Percentiles rank a stretch among this genome's conserved stretches.
Conservation (phyloP, 1,140 invertebrate genomes). For the Zaprionus kolodkinae region DNA sequence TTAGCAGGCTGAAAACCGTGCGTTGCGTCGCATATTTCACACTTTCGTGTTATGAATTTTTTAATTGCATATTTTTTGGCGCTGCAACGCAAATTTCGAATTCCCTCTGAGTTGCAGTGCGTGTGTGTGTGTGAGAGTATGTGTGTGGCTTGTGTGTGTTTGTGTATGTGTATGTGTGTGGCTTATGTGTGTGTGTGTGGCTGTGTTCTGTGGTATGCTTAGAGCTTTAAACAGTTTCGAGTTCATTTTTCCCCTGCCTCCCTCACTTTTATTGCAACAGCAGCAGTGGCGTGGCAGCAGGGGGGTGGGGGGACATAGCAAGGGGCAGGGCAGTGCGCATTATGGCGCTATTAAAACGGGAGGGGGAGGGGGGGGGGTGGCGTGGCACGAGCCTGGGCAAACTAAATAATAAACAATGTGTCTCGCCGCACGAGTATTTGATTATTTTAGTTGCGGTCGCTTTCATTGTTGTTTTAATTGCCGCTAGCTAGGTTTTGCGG, state of each 20-base stretch:
- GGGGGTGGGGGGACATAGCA: no score
- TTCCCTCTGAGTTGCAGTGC: not conserved
- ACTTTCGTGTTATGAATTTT: slow-evolving; percentile 30
- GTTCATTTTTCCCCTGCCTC: slow-evolving; percentile 20
- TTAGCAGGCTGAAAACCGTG: not conserved
- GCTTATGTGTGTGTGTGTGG: not conserved
- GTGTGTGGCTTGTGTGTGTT: no score
- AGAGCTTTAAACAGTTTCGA: slow-evolving; percentile 33
- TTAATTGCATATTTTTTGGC: slow-evolving; percentile 17
- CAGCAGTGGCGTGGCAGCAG: no score
- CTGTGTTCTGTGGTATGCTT: slow-evolving; percentile 32
- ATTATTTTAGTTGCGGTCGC: slow-evolving; percentile 38
- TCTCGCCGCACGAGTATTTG: slow-evolving; percentile 23
- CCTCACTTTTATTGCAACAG: not conserved
- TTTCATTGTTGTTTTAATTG: slow-evolving; percentile 42
- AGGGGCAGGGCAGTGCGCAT: not conserved
- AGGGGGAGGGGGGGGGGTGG: not conserved
- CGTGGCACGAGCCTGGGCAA: not conserved
- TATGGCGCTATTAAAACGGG: not conserved
- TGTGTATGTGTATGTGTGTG: not conserved
- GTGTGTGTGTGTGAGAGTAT: not conserved
- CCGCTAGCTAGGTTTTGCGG: slow-evolving; percentile 8
- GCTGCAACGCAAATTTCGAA: slow-evolving; percentile 2
- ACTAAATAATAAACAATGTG: slow-evolving; percentile 24
- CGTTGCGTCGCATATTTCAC: slow-evolving; percentile 7